These are phyloP conservation scores for Alviniconcha marisindica DNA, from an alignment of 1,140 invertebrate genomes.

Conservation along the genomic window DNA sequence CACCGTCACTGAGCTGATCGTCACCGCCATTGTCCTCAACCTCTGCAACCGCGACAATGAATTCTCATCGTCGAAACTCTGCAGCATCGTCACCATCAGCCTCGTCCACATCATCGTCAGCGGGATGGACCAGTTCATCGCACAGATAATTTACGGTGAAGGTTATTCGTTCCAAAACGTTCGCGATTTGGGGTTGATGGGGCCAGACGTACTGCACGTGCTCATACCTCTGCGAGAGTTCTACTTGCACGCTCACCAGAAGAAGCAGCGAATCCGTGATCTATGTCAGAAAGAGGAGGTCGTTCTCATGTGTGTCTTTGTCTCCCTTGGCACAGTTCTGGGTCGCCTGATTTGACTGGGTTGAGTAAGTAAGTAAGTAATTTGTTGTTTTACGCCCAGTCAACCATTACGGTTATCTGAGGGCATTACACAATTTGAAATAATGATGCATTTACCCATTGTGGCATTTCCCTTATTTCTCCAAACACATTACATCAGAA, in stretches of 20 bases:
- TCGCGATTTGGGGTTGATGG: slow-evolving; percentile 85
- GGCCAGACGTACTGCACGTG: slow-evolving; percentile 84
- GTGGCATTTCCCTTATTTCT: too few species aligned
- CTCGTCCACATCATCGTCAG: slow-evolving; percentile 85
- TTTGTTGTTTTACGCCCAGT: too few species aligned
- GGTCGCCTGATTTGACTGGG: slow-evolving; percentile 63
- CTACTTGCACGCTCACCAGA: slow-evolving; percentile 55
- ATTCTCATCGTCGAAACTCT: slow-evolving; percentile 81
- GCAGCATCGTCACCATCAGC: slow-evolving; percentile 82
- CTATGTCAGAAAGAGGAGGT: slow-evolving; percentile 72
- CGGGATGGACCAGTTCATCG: slow-evolving; percentile 86
- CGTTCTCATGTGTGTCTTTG: slow-evolving; percentile 62
- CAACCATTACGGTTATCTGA: too few species aligned
- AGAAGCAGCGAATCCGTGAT: slow-evolving; percentile 53
- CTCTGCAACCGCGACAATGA: slow-evolving; percentile 78
- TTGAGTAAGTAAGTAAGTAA: too few species aligned
- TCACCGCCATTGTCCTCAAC: slow-evolving; percentile 79
- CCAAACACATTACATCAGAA: too few species aligned
- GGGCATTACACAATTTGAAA: too few species aligned
- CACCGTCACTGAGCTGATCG: slow-evolving; percentile 83
- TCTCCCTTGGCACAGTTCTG: slow-evolving; percentile 62
- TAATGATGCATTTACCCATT: too few species aligned
- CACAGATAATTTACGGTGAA: slow-evolving; percentile 83
- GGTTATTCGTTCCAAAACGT: slow-evolving; percentile 81
- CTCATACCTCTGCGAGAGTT: slow-evolving; percentile 79